phyloP scores from a whole-genome alignment of 2,797 vertebrate genomes.

The Clarias fuscus region DNA sequence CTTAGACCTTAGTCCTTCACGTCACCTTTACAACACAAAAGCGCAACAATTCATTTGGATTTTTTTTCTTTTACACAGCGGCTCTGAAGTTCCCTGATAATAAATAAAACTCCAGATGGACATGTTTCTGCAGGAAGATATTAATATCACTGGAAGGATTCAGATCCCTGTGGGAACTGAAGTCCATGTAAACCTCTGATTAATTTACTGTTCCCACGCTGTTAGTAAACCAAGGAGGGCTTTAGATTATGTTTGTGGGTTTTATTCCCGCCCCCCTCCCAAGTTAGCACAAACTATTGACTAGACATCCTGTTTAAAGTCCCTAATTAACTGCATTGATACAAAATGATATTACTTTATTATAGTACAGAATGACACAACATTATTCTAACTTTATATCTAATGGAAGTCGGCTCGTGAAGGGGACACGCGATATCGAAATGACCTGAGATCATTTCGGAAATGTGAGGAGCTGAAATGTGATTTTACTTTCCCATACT shows the following conservation, averaged over 20 bases:
- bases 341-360: not conserved
- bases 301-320: not conserved
- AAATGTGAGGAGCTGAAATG: too few relatives aligned
- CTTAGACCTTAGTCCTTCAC: constrained; percentile 1
- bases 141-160: not conserved
- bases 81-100: not conserved
- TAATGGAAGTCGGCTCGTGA: not conserved
- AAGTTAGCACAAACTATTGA: not conserved
- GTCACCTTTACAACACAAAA: not conserved
- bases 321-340: not conserved
- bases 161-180: not conserved
- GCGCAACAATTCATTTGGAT: not conserved
- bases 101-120: not conserved
- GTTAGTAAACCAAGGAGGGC: not conserved
- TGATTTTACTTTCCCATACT: too few relatives aligned
- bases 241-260: not conserved
- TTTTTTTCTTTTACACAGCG: too few relatives aligned
- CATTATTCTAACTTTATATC: not conserved
- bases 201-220: not conserved
- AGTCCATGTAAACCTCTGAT: not conserved
- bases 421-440: not conserved
- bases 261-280: not conserved
- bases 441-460: too few relatives aligned
- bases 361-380: not conserved
- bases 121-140: not conserved